Percentiles rank a stretch among this genome's conserved stretches.
phyloP scores from a whole-genome alignment of 2,797 vertebrate species.

The Dipus sagitta region DNA sequence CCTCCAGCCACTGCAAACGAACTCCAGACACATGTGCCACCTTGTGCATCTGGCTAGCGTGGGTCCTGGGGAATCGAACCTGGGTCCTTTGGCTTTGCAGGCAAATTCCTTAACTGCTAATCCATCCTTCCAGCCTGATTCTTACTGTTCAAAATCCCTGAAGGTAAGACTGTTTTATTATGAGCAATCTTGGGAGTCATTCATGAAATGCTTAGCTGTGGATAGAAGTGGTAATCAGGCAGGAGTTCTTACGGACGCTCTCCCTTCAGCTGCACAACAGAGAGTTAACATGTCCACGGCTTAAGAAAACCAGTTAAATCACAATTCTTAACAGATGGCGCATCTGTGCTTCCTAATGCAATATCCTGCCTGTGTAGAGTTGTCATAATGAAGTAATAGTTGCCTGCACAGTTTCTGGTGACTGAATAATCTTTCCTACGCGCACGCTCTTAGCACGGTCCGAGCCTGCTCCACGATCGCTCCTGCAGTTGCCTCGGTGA shows the following conservation, averaged over 20 bases:
- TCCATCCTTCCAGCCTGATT: too few relatives aligned
- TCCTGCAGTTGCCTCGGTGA: not conserved
- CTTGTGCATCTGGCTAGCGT: too few relatives aligned
- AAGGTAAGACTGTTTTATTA: conserved; percentile 32
- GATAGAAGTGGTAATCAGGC: conserved; percentile 30
- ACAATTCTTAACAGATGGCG: conserved; percentile 86
- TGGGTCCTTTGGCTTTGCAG: too few relatives aligned
- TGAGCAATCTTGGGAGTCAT: not conserved
- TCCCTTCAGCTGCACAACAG: conserved; percentile 74
- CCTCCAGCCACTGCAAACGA: too few relatives aligned
- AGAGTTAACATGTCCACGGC: conserved; percentile 82
- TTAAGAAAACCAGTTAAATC: conserved; percentile 82
- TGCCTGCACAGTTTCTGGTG: conserved; percentile 75
- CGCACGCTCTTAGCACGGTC: not conserved
- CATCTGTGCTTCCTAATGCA: conserved; percentile 85
- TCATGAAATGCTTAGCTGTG: conserved; percentile 35
- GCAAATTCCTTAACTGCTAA: too few relatives aligned
- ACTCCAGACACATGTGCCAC: too few relatives aligned
- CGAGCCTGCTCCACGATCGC: not conserved
- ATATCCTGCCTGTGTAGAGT: conserved; percentile 81
- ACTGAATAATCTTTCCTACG: conserved; percentile 67
- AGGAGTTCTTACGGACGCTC: conserved; percentile 72
- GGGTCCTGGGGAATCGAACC: too few relatives aligned
- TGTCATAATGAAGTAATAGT: conserved; percentile 87
- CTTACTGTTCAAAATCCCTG: not conserved